Evolutionary conservation across 2,113 vertebrate species (phyloP).

Genomic region (Meleagris gallopavo): DNA sequence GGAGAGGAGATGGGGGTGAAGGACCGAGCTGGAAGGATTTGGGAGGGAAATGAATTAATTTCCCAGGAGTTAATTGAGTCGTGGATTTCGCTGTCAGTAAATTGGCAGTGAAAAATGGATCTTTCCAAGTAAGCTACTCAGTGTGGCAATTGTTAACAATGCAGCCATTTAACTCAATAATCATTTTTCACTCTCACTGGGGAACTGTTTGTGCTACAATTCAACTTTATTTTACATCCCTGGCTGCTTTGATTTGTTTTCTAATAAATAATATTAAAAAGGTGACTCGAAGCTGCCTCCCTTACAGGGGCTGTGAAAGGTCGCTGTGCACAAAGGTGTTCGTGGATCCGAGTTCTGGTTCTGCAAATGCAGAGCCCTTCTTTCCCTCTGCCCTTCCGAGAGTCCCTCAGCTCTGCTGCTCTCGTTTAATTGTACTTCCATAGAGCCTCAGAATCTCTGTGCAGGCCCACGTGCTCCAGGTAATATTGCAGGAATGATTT

Average conservation of each 20-base stretch:
- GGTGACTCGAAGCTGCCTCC: background rate
- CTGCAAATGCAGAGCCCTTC: background rate
- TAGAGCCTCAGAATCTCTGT: background rate
- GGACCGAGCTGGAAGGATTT: background rate
- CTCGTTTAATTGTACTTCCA: background rate
- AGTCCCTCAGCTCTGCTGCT: background rate
- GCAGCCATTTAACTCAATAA: constrained; percentile 73
- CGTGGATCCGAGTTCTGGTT: background rate
- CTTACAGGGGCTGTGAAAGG: background rate
- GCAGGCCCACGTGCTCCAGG: background rate
- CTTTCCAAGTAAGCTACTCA: constrained; percentile 15
- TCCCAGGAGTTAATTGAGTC: constrained; percentile 1
- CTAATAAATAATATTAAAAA: constrained; percentile 62
- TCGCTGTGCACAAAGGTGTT: background rate
- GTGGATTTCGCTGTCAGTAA: constrained; percentile 1
- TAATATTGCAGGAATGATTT: constrained; percentile 36
- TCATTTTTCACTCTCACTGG: constrained; percentile 64
- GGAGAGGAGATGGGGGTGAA: background rate
- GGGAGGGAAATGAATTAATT: background rate
- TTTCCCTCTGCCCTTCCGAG: background rate
- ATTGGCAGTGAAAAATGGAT: constrained; percentile 46
- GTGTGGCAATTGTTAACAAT: constrained; percentile 57
- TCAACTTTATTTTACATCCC: constrained; percentile 70
- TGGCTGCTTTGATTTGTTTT: constrained; percentile 69
- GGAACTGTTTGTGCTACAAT: constrained; percentile 67